Percentiles rank a stretch among this genome's conserved stretches.
phyloP scores from a whole-genome alignment of 2,113 vertebrate genomes.

The Diadophis punctatus region DNA sequence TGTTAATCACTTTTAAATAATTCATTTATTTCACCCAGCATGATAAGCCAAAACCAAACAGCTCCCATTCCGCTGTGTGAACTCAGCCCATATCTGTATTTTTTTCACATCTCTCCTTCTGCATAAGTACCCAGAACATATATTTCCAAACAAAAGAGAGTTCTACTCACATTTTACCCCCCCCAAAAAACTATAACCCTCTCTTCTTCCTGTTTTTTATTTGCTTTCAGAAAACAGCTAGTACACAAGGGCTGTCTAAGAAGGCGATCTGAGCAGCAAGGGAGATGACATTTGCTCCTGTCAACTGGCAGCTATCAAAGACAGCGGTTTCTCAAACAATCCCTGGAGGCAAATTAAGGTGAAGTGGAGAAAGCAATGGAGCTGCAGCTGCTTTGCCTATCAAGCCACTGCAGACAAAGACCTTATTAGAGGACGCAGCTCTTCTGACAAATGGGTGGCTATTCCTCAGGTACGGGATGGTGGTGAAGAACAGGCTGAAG shows the following conservation, averaged over 20 bases:
- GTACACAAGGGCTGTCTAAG: background rate
- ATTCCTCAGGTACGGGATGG: background rate
- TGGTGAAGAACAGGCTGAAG: background rate
- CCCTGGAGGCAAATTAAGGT: background rate
- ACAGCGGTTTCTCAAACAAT: background rate
- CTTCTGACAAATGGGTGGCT: background rate
- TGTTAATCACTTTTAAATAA: background rate
- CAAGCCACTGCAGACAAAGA: background rate
- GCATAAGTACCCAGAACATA: background rate
- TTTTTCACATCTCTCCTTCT: background rate
- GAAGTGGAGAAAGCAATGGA: background rate
- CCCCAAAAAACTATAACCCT: background rate
- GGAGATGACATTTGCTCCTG: background rate
- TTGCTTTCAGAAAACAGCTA: background rate
- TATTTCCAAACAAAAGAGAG: background rate
- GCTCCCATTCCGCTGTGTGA: background rate
- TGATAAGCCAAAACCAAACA: background rate
- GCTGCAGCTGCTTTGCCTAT: too few species aligned
- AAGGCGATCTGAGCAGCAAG: background rate
- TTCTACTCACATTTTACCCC: background rate
- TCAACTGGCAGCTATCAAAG: background rate
- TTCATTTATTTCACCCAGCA: background rate
- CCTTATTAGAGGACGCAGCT: background rate
- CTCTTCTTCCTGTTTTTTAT: background rate
- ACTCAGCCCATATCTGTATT: background rate